These are phyloP conservation scores for Platysteira castanea DNA, from an alignment of 2,113 vertebrate species.

Conservation along the genomic window DNA sequence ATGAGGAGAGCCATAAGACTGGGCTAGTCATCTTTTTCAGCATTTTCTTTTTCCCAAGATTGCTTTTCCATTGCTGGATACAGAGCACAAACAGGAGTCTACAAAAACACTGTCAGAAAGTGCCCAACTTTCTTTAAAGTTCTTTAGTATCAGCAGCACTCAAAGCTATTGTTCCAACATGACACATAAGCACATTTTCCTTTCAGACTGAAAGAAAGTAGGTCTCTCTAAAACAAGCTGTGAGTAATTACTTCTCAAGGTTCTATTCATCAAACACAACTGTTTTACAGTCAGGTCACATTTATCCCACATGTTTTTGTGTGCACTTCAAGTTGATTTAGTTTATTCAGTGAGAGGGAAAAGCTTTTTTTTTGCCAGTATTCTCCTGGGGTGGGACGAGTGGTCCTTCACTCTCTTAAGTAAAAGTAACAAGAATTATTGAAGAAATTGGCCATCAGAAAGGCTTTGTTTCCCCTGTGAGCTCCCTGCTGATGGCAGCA, in stretches of 20 bases:
- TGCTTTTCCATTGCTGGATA: neutral
- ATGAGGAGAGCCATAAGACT: neutral
- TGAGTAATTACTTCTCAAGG: slow-evolving; percentile 41
- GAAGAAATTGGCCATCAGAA: neutral
- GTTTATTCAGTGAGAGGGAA: neutral
- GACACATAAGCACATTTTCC: neutral
- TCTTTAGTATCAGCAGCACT: neutral
- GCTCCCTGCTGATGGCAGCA: neutral
- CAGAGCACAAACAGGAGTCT: neutral
- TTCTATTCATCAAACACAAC: slow-evolving; percentile 26
- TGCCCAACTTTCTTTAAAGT: neutral
- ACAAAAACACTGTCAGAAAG: neutral
- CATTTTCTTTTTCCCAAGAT: rapidly evolving
- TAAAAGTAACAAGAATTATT: neutral
- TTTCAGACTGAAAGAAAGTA: neutral
- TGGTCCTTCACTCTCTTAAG: neutral
- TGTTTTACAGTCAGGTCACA: slow-evolving; percentile 26
- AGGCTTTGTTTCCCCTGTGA: neutral
- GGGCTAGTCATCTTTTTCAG: neutral
- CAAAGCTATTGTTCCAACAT: neutral
- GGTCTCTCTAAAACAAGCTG: slow-evolving; percentile 25
- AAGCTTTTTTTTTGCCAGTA: neutral
- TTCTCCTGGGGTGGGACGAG: neutral
- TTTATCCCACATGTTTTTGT: neutral
- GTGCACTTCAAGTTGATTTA: slow-evolving; percentile 1